phyloP scores from a whole-genome alignment of 1,140 invertebrate species.

The Drosophila obscura region DNA sequence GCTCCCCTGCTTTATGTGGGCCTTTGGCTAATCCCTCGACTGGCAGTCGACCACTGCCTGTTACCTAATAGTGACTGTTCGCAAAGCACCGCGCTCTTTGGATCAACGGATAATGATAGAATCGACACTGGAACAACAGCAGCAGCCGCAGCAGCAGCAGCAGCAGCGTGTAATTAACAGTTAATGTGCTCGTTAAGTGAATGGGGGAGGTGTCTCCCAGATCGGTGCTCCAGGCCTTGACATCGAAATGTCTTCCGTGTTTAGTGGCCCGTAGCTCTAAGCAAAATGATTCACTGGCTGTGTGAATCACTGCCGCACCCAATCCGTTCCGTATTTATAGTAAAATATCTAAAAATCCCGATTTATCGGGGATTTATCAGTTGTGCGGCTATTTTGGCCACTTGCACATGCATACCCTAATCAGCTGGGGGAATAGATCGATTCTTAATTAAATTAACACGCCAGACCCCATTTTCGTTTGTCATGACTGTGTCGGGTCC shows the following conservation, averaged over 20 bases:
- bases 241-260: too few relatives aligned
- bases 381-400: constrained; percentile 25
- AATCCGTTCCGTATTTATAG: constrained; percentile 23
- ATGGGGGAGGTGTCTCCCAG: neutral
- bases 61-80: constrained; percentile 41
- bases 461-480: constrained; percentile 15
- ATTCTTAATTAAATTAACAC: constrained; percentile 64
- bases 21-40: constrained; percentile 14
- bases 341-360: constrained; percentile 37
- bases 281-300: constrained; percentile 1
- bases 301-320: constrained; percentile 19
- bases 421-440: constrained; percentile 32
- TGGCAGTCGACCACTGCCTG: constrained; percentile 29
- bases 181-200: too few relatives aligned
- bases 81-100: constrained; percentile 2
- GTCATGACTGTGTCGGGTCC: constrained; percentile 7
- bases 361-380: constrained; percentile 32
- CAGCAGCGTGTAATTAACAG: too few relatives aligned
- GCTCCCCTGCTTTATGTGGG: constrained; percentile 22
- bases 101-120: constrained; percentile 33
- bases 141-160: neutral
- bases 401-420: constrained; percentile 37
- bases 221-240: too few relatives aligned
- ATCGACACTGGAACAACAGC: constrained; percentile 26
- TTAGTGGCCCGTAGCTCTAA: too few relatives aligned